Base-by-base conservation (phyloP, 35 echinoderm and acorn worm genomes). In the Diadema setosum region DNA sequence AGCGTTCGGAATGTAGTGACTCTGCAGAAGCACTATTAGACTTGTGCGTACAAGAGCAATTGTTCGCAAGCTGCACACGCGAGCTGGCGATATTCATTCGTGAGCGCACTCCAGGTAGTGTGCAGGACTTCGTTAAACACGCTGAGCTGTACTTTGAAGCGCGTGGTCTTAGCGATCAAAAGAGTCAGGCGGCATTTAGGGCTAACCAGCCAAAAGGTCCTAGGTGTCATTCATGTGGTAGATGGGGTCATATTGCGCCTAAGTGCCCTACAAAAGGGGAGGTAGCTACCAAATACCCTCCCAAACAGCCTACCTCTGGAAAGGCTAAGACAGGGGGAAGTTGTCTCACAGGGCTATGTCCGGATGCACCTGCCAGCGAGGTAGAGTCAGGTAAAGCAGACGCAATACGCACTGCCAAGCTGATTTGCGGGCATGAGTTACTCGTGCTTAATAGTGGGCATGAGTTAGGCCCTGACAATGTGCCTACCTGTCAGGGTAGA, bases 371-470 rank as follows among this genome's bases (percentile, higher is more conserved):
- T 56, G 25, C 56, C 5, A 29, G 20, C 37, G 44, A 81, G 41
- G 17, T 81, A 36, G 25, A 59, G 34, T 8, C 40, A 20, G 5
- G 46, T 65, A 83, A 37, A 81, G 81, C 44, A 76, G 33, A 23
- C 45, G 80, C 61, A 32, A 56, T 27, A 17, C 83, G n/a, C 41
- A 78, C 27, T 84, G 83, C 59, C 75, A 58, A 55, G 33, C 42
- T 90, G 34, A 67, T 65, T 40, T 94, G 88, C 56, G 93, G 93
- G 16, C 61, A 91, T 37, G 57, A 57, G 37, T 39, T 94, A 50
- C 82, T 85, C 16, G 65, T 94, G 24, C 18, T 94, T 25, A 78
- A 45, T 39, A 73, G 65, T 59, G 14, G 63, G 27, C 37, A 67
- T 39, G 27, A 42, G 8, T 49, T 39, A 42, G 74, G 26, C 2